phyloP scores from a whole-genome alignment of 2,888 invertebrate species.

The Xestia sexstrigata region DNA sequence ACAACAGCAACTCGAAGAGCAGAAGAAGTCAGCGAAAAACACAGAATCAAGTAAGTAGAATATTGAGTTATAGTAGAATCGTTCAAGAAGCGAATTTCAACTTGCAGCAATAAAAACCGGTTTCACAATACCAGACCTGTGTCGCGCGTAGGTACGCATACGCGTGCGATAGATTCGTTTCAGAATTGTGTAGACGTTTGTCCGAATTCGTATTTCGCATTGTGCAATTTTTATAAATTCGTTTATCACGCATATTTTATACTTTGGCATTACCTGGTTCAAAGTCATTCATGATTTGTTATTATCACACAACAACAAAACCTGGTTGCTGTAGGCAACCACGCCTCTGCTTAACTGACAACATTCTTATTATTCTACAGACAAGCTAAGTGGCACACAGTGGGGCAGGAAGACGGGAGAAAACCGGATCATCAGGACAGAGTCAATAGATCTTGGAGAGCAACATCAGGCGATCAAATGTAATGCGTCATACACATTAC shows the following conservation, averaged over 20 bases:
- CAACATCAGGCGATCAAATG: slow-evolving; percentile 28
- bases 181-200: neutral
- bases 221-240: neutral
- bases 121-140: too few species aligned
- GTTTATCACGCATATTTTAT: neutral
- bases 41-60: neutral
- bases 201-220: neutral
- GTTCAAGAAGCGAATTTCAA: neutral
- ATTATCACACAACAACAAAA: neutral
- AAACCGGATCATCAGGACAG: slow-evolving; percentile 39
- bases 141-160: too few species aligned
- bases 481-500: slow-evolving; percentile 17
- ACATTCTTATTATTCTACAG: slow-evolving; percentile 23
- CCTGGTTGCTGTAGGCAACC: neutral
- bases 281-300: neutral
- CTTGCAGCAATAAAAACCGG: neutral
- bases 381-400: slow-evolving; percentile 4
- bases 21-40: neutral
- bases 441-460: slow-evolving; percentile 23
- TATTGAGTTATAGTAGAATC: neutral
- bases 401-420: slow-evolving; percentile 48
- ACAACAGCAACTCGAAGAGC: neutral
- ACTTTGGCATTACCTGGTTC: neutral
- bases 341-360: neutral
- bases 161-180: neutral